phyloP scores from a whole-genome alignment of 1,140 invertebrate species.

The Drosophila tsacasi region DNA sequence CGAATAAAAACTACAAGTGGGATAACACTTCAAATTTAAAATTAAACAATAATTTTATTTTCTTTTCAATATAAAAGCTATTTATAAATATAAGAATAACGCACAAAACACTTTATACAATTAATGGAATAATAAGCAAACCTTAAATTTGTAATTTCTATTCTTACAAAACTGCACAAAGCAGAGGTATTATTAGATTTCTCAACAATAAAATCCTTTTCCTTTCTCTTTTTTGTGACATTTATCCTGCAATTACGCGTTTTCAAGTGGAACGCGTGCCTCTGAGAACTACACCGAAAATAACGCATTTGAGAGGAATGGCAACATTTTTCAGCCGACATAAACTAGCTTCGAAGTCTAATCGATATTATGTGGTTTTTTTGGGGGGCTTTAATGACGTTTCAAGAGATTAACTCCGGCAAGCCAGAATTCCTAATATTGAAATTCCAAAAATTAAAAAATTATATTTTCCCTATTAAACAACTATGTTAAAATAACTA shows the following conservation, averaged over 20 bases:
- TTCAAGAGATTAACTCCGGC: no score
- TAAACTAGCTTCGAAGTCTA: neutral
- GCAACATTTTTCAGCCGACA: neutral
- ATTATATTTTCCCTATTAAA: no score
- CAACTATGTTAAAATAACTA: neutral
- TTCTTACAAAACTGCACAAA: conserved; percentile 7
- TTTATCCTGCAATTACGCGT: conserved; percentile 48
- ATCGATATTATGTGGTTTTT: neutral
- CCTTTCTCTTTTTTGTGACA: neutral
- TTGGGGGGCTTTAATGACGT: neutral
- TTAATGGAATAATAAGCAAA: conserved; percentile 25
- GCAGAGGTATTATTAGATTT: conserved; percentile 22
- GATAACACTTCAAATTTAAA: neutral
- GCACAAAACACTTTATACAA: neutral
- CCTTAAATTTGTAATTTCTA: neutral
- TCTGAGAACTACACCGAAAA: conserved; percentile 12
- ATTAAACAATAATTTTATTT: neutral
- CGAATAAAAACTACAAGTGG: neutral
- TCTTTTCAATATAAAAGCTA: neutral
- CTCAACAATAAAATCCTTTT: conserved; percentile 21
- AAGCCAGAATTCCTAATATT: no score
- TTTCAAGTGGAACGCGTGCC: conserved; percentile 53
- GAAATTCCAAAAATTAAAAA: neutral
- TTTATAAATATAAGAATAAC: neutral
- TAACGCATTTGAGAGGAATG: neutral